Conservation (phyloP, 2,797 vertebrate genomes). For the Labeo calbasu region DNA sequence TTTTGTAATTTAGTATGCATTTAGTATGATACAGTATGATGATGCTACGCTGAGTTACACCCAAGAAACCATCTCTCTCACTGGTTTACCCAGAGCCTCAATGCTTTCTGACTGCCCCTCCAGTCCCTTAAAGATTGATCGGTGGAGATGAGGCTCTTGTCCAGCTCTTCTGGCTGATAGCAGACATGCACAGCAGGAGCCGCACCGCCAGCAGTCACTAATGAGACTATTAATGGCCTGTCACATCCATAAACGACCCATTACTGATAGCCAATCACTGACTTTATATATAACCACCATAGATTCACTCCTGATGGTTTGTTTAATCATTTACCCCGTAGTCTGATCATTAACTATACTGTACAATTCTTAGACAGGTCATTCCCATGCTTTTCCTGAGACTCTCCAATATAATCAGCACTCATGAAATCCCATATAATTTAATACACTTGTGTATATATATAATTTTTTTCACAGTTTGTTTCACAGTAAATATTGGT, state of each 20-base stretch:
- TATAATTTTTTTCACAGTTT: too few relatives aligned
- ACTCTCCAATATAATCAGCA: not conserved
- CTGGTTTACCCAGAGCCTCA: slow-evolving; percentile 41
- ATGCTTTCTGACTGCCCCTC: not conserved
- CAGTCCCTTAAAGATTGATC: slow-evolving; percentile 47
- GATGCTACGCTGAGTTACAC: slow-evolving; percentile 11
- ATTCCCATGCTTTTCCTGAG: not conserved
- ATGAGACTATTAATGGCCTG: slow-evolving; percentile 57
- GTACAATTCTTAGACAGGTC: not conserved
- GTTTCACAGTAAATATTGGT: too few relatives aligned
- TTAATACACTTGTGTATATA: too few relatives aligned
- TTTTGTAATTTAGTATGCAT: not conserved
- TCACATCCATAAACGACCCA: slow-evolving; percentile 55
- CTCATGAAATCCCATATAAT: not conserved
- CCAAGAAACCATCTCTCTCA: slow-evolving; percentile 47
- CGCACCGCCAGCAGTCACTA: slow-evolving; percentile 45
- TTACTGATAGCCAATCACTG: slow-evolving; percentile 52
- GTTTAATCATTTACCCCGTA: slow-evolving; percentile 29
- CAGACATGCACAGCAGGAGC: slow-evolving; percentile 50
- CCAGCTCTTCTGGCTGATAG: slow-evolving; percentile 36
- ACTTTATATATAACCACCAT: slow-evolving; percentile 48
- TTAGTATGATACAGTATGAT: not conserved
- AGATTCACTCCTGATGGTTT: slow-evolving; percentile 25
- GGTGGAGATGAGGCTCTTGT: slow-evolving; percentile 39
- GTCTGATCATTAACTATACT: slow-evolving; percentile 22